Conservation (phyloP, 2,113 vertebrate species). For the Gavialis gangeticus region DNA sequence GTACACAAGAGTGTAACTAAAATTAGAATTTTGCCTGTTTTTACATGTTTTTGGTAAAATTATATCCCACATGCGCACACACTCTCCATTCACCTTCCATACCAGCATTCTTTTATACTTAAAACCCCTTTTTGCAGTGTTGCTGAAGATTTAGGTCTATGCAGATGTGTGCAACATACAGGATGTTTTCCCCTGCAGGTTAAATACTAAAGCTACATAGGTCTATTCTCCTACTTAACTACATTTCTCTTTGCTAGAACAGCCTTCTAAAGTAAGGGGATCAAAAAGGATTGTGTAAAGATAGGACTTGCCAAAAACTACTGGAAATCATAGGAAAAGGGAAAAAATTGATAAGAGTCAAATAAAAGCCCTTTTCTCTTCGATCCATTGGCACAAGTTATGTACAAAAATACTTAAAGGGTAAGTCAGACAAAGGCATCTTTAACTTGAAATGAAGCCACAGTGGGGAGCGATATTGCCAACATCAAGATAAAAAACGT, state of each 20-base stretch:
- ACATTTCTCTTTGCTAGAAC: conserved; percentile 44
- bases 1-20: too few species aligned
- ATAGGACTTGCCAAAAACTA: conserved; percentile 52
- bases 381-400: conserved; percentile 47
- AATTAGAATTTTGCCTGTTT: too few species aligned
- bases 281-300: conserved; percentile 62
- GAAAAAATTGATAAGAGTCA: conserved; percentile 47
- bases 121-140: neutral
- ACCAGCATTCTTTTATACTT: neutral
- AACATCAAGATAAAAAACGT: neutral
- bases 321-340: conserved; percentile 51
- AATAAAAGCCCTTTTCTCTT: conserved; percentile 50
- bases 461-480: neutral
- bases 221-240: conserved; percentile 45
- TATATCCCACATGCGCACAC: rapidly evolving
- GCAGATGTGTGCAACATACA: neutral
- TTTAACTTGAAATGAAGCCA: conserved; percentile 30
- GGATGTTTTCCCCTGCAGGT: neutral
- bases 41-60: too few species aligned
- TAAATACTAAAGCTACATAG: conserved; percentile 12
- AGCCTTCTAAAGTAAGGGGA: conserved; percentile 39
- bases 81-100: neutral
- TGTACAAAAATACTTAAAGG: conserved; percentile 42
- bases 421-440: neutral
- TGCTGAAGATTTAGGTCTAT: neutral